Evolutionary conservation across 1,140 invertebrate species (phyloP), one percentile per base, ranked within the genome.

Genomic region (Diabrotica virgifera): DNA sequence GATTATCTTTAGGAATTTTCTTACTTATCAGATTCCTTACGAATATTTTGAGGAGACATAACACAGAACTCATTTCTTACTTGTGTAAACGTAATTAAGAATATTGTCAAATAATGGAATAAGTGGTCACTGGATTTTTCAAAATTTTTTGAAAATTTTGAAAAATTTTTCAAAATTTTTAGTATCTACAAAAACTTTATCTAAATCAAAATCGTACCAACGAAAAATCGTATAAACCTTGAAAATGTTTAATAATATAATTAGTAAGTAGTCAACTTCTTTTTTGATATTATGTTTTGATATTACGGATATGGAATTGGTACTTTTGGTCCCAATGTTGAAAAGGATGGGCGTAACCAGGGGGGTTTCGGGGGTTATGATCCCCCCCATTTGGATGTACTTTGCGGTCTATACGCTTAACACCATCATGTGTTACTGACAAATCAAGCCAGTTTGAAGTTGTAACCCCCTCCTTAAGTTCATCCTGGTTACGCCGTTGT

Each of bases 41-140:
- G 24, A 46, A 8, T 46, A n/a, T 46, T 46, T 46, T 46, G 3
- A 46, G 8, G 40, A 8, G n/a, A 46, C 8, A 10, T 46, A 46
- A 46, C 68, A 65, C 63, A 53, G 60, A 65, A 70, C 65, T 64
- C 51, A 65, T 70, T 67, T 70, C 58, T 60, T 57, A 24, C 24
- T 24, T 24, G 24, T 24, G 24, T 24, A 46, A 46, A 46, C 40
- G n/a, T 46, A 46, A 68, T 71, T 54, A 58, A 70, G 71, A 67
- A 77, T 77, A 77, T 77, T 77, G 75, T 76, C 76, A 74, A 76
- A 77, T 54, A 74, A 77, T 76, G 70, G 67, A 77, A 77, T 73
- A 72, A 52, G 70, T 54, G 35, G 12, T 54, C 35, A 14, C 8
- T 54, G 35, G 35, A 14, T 54, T 11, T 54, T 35, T 5, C 8